These are phyloP conservation scores for Apocrypta bakeri DNA, from an alignment of 1,140 invertebrate genomes.

Conservation along the genomic window DNA sequence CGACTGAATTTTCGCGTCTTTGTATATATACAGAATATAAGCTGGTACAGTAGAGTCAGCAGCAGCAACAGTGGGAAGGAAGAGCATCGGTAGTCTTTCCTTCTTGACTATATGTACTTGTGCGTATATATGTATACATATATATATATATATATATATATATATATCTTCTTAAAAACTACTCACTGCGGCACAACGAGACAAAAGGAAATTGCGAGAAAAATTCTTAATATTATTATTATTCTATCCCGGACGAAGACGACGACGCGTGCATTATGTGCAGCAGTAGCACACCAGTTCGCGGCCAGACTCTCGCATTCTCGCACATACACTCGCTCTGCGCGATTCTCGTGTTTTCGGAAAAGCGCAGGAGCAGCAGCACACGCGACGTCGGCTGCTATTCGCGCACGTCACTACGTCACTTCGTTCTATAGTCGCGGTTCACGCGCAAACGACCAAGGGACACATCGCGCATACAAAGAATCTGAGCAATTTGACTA, in stretches of 20 bases:
- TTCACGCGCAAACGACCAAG: neutral
- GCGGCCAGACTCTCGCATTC: neutral
- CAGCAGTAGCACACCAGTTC: too few species aligned
- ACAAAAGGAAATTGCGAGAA: too few species aligned
- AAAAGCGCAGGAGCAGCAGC: neutral
- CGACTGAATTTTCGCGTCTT: conserved; percentile 5
- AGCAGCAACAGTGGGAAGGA: too few species aligned
- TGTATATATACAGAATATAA: neutral
- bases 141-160: too few species aligned
- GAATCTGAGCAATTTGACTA: neutral
- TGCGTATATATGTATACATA: too few species aligned
- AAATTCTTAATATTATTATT: too few species aligned
- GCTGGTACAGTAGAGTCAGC: too few species aligned
- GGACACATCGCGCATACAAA: neutral
- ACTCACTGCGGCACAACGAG: too few species aligned
- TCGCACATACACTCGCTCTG: neutral
- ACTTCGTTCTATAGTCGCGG: neutral
- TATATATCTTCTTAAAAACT: too few species aligned
- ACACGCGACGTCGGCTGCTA: conserved; percentile 6
- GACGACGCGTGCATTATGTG: too few species aligned
- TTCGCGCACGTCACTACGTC: neutral
- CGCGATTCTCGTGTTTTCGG: neutral
- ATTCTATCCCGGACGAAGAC: too few species aligned
- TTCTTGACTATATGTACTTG: too few species aligned
- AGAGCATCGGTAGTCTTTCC: neutral